Evolutionary conservation across 2,888 invertebrate genomes (phyloP).

Genomic region (Agrochola macilenta): DNA sequence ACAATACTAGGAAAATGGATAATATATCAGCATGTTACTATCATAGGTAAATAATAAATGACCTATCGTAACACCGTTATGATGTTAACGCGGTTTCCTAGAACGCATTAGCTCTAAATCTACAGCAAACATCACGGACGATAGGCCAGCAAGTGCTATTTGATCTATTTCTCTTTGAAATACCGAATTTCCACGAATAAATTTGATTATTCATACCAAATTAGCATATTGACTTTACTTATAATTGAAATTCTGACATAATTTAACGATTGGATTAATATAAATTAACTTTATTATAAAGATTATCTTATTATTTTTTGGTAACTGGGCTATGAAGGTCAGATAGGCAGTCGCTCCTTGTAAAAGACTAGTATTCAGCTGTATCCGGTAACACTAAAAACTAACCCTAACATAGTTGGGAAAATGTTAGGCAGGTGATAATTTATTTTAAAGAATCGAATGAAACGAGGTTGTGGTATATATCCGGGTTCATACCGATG

Average conservation of each 20-base stretch:
- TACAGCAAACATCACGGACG: slow-evolving; percentile 28
- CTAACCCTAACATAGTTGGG: background rate
- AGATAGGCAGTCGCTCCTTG: background rate
- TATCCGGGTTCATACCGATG: too few species aligned
- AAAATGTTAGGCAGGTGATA: background rate
- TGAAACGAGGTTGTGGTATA: too few species aligned
- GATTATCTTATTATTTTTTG: too few species aligned
- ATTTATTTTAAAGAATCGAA: background rate
- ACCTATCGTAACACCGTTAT: background rate
- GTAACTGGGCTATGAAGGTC: background rate
- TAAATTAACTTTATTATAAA: slow-evolving; percentile 1
- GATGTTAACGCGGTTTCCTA: slow-evolving; percentile 28
- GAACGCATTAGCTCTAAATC: slow-evolving; percentile 40
- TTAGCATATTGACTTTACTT: slow-evolving; percentile 39
- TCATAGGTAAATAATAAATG: slow-evolving; percentile 23
- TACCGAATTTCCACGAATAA: slow-evolving; percentile 25
- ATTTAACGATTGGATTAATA: slow-evolving; percentile 10
- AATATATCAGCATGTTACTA: slow-evolving; percentile 16
- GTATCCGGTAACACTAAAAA: background rate
- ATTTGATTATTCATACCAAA: slow-evolving; percentile 35
- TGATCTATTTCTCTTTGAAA: slow-evolving; percentile 38
- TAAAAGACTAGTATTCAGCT: too few species aligned
- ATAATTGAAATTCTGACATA: slow-evolving; percentile 23
- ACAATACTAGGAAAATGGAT: slow-evolving; percentile 3
- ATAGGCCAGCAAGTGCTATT: slow-evolving; percentile 35